phyloP scores from a whole-genome alignment of 2,113 vertebrate genomes.

The Gobius niger region DNA sequence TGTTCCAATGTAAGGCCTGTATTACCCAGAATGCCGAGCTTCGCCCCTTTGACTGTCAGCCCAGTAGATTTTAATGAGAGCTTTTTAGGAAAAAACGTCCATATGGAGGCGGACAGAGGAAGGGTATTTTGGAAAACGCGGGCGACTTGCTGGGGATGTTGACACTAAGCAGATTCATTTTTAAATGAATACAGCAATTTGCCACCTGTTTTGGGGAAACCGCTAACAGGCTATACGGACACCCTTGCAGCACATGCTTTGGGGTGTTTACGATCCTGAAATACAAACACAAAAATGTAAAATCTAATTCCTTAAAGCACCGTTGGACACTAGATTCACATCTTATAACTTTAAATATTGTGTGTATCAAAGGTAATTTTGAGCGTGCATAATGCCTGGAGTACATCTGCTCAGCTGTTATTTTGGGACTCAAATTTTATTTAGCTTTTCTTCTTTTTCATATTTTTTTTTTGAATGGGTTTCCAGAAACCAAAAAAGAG shows the following conservation, averaged over 20 bases:
- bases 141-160: slow-evolving; percentile 13
- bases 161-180: slow-evolving; percentile 8
- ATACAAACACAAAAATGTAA: not conserved
- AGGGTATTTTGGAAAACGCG: slow-evolving; percentile 30
- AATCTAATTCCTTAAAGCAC: no score
- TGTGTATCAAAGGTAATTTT: no score
- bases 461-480: no score
- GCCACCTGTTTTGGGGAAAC: slow-evolving; percentile 11
- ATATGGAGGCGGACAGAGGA: slow-evolving; percentile 39
- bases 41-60: slow-evolving; percentile 12
- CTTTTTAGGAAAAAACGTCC: slow-evolving; percentile 20
- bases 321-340: no score
- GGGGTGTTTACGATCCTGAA: not conserved
- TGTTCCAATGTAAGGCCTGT: slow-evolving; percentile 24
- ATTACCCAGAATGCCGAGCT: slow-evolving; percentile 39
- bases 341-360: no score
- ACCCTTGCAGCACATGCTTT: no score
- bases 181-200: slow-evolving; percentile 30
- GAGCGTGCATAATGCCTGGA: no score
- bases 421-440: no score
- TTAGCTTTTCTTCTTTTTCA: no score
- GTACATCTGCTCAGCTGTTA: no score
- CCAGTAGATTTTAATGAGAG: slow-evolving; percentile 36
- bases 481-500: no score
- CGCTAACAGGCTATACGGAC: not conserved